Evolutionary conservation across 2,797 vertebrate species (phyloP).

Genomic region (Poecilia velifera): DNA sequence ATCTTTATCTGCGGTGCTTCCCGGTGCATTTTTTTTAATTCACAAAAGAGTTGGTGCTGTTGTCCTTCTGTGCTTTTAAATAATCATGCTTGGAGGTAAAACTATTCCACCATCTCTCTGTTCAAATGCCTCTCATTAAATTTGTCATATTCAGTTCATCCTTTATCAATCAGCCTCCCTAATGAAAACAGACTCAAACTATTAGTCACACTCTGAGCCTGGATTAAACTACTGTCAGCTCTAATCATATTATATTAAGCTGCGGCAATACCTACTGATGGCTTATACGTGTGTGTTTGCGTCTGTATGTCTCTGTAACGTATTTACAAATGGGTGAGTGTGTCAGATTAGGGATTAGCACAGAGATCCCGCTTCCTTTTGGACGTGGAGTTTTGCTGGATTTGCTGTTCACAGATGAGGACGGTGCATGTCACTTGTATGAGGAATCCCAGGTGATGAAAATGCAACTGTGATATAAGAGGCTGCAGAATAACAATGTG

Average conservation of each 20-base stretch:
- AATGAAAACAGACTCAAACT: slow-evolving; percentile 47
- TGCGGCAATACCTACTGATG: slow-evolving; percentile 1
- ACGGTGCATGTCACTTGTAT: slow-evolving; percentile 32
- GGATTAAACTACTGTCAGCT: slow-evolving; percentile 46
- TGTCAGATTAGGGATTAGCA: slow-evolving; percentile 26
- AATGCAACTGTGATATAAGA: slow-evolving; percentile 33
- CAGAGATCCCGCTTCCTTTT: slow-evolving; percentile 16
- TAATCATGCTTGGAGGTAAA: slow-evolving; percentile 19
- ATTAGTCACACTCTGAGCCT: slow-evolving; percentile 32
- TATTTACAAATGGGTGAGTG: slow-evolving; percentile 11
- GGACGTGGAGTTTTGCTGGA: slow-evolving; percentile 13
- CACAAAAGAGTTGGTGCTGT: not conserved
- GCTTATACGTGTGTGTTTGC: slow-evolving; percentile 10
- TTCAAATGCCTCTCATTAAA: slow-evolving; percentile 16
- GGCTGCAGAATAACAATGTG: slow-evolving; percentile 32
- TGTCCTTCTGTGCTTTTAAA: slow-evolving; percentile 11
- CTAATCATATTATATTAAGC: slow-evolving; percentile 40
- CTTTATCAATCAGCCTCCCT: slow-evolving; percentile 27
- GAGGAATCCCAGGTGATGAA: slow-evolving; percentile 25
- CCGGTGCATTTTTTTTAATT: not conserved
- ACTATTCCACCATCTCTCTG: slow-evolving; percentile 6
- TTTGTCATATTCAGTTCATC: slow-evolving; percentile 19
- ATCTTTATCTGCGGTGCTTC: not conserved
- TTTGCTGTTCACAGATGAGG: slow-evolving; percentile 34
- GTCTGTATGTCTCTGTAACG: slow-evolving; percentile 2